Conservation (phyloP, 2,797 vertebrate species). For the Bradypus variegatus region DNA sequence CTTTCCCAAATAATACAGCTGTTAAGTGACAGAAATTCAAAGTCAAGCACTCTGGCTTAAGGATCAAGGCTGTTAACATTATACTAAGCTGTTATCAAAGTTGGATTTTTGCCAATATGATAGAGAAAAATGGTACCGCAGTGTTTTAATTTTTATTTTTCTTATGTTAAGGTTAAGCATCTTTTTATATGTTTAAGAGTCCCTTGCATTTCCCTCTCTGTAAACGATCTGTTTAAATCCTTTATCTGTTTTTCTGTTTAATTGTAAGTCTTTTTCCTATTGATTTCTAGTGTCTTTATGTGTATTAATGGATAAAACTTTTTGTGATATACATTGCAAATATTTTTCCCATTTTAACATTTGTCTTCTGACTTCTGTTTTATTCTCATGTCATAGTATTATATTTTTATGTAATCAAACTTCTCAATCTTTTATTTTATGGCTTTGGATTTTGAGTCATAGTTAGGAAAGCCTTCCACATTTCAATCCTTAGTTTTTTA, state of each 20-base stretch:
- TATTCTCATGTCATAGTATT: background rate
- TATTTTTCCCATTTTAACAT: conserved; percentile 10
- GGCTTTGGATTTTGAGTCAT: conserved; percentile 47
- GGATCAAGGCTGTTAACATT: conserved; percentile 22
- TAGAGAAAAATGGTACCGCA: background rate
- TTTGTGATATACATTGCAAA: background rate
- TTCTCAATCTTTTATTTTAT: conserved; percentile 38
- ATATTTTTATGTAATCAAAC: conserved; percentile 19
- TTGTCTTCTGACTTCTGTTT: conserved; percentile 18
- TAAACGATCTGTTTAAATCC: conserved; percentile 21
- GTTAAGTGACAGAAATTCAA: background rate
- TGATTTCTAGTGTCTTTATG: conserved; percentile 18
- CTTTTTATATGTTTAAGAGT: conserved; percentile 26
- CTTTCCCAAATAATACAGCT: background rate
- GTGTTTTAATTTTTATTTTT: background rate
- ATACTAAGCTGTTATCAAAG: conserved; percentile 15
- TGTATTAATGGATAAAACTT: background rate
- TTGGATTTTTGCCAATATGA: conserved; percentile 11
- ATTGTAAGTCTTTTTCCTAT: conserved; percentile 8
- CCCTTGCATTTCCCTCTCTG: conserved; percentile 26
- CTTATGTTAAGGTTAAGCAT: background rate
- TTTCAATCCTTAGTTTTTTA: conserved; percentile 37
- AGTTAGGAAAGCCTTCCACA: conserved; percentile 12
- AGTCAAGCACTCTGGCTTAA: background rate
- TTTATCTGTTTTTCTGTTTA: conserved; percentile 28